Conservation (phyloP, 2,113 vertebrate genomes). For the Rhinogobius similis region DNA sequence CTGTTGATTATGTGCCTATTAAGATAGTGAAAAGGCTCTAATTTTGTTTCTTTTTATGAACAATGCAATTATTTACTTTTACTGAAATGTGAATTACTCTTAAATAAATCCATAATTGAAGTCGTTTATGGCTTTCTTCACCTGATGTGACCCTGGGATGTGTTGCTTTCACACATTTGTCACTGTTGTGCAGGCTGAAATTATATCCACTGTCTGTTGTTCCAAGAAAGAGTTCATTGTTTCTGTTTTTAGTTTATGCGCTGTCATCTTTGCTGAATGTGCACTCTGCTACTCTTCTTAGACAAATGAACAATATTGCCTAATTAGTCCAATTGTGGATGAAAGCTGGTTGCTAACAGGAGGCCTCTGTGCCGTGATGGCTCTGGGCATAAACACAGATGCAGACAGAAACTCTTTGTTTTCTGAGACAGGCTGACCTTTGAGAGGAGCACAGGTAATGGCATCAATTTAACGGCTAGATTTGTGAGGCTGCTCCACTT, state of each 20-base stretch:
- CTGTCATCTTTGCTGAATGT: slow-evolving; percentile 5
- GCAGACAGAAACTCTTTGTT: slow-evolving; percentile 61
- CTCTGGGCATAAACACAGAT: slow-evolving; percentile 42
- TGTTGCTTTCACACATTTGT: neutral
- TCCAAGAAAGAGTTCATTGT: neutral
- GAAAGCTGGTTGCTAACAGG: slow-evolving; percentile 27
- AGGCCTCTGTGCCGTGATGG: slow-evolving; percentile 19
- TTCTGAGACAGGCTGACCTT: slow-evolving; percentile 55
- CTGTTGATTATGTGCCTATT: neutral
- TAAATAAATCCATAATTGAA: no score
- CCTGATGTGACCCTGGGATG: neutral
- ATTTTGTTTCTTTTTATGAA: neutral
- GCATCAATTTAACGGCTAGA: slow-evolving; percentile 53
- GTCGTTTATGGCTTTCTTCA: no score
- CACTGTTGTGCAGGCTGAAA: neutral
- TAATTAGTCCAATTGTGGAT: slow-evolving; percentile 43
- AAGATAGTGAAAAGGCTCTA: neutral
- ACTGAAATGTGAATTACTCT: no score
- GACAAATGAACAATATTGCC: slow-evolving; percentile 1
- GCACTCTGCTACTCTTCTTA: neutral
- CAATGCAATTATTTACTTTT: neutral
- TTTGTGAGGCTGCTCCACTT: slow-evolving; percentile 29
- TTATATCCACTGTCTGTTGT: neutral
- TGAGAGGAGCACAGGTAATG: slow-evolving; percentile 56
- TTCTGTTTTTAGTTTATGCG: slow-evolving; percentile 3